Percentiles rank a stretch among this genome's conserved stretches.
Conservation (phyloP, 2,888 invertebrate genomes). For the Meteorus colon region DNA sequence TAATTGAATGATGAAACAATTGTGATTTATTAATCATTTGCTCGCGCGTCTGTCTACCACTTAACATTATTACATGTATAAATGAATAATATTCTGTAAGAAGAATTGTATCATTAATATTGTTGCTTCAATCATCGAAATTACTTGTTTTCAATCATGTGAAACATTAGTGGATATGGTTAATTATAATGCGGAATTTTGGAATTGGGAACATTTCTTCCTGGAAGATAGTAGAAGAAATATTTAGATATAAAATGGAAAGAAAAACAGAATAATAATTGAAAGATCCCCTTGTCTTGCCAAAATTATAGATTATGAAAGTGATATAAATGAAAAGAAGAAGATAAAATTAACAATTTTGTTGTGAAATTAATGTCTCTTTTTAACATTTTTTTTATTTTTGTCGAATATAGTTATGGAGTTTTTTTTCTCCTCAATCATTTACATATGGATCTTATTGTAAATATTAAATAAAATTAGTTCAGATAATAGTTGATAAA, state of each 20-base stretch:
- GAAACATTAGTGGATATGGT: neutral
- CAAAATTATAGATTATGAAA: slow-evolving; percentile 41
- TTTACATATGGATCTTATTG: slow-evolving; percentile 48
- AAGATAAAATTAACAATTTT: slow-evolving; percentile 8
- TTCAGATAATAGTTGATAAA: slow-evolving; percentile 19
- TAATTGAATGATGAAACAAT: no score
- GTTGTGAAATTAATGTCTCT: neutral
- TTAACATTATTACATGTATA: neutral
- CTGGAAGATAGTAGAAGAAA: neutral
- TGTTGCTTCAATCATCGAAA: slow-evolving; percentile 36
- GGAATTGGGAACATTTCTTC: neutral
- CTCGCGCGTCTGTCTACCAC: neutral
- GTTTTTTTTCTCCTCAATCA: slow-evolving; percentile 6
- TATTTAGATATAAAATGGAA: neutral
- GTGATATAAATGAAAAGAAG: neutral
- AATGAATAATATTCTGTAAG: slow-evolving; percentile 26
- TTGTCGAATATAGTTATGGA: neutral
- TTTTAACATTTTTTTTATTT: neutral
- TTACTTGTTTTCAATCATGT: slow-evolving; percentile 11
- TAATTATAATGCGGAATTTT: slow-evolving; percentile 6
- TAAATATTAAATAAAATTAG: slow-evolving; percentile 36
- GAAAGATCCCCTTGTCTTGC: slow-evolving; percentile 43
- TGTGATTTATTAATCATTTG: neutral
- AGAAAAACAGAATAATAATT: neutral
- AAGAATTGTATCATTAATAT: neutral